Evolutionary conservation across 1,140 invertebrate species (phyloP), one percentile per base, ranked within the genome.

Genomic region (Nasonia giraulti): DNA sequence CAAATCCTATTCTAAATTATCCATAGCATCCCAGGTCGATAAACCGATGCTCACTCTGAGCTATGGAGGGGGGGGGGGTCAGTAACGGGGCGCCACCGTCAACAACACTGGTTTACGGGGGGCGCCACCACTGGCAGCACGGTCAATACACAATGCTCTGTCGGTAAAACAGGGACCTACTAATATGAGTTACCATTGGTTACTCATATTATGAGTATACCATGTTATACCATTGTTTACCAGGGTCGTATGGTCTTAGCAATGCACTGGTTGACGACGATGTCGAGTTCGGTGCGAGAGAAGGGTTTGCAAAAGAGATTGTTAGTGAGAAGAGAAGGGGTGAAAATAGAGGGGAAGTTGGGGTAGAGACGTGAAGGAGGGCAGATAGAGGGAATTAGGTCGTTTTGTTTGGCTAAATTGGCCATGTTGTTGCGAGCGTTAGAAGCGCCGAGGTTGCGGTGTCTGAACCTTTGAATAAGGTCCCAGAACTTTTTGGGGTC

Each of bases 301-400:
- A 76, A 83, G 0, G 69, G 80, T 50, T 55, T 71, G 20, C 4
- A 6, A 23, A 82, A 82, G 40, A 82, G 1, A 7, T 82, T 14
- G 6, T 2, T 27, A 4, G 14, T 78, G 4, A 71, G 7, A 68
- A 75, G 17, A 17, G 73, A 69, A 20, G 87, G 12, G 14, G 50
- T 8, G 11, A 82, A 69, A 31, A 33, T n/a, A 11, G n/a, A 17
- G 11, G 44, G 40, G n/a, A 79, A 23, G 7, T 27, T 44, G 2
- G 74, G 73, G n/a, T 12, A 73, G 27, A 79, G 37, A 79, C 55
- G 85, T 27, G 73, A 40, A 17, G 33, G 73, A 27, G 31, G 14
- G 17, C 0, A 5, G 33, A 74, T 40, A 1, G 73, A 10, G 6
- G 73, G 20, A 12, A 82, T 20, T 40, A 80, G 80, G 14, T 50